Evolutionary conservation across 2,113 vertebrate genomes (phyloP), one percentile per base, ranked within the genome.

Genomic region (Plestiodon gilberti): DNA sequence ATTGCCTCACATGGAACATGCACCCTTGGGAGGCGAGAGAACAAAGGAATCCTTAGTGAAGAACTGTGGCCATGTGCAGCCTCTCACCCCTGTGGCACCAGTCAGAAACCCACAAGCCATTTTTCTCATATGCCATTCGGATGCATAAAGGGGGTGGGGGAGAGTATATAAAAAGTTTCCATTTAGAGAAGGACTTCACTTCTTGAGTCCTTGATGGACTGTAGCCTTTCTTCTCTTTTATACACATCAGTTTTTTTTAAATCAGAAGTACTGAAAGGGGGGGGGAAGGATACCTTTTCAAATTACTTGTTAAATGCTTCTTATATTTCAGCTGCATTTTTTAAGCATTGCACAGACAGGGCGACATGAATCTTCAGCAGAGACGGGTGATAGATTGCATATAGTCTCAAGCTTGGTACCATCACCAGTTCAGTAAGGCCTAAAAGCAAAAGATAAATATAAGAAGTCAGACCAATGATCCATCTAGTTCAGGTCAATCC

Each of bases 1-100:
- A 96, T 91, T 95, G 94, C 94, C 93, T 96, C 73, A 78, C 93
- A 93, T 81, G 88, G 92, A 95, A 96, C 91, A 93, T 93, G 93
- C 92, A 92, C 95, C 95, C 94, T 0, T 0, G 86, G 94, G 96
- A 95, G 93, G 85, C 85, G 65, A 90, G 86, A 92, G 94, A 96
- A 97, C 96, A 97, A 97, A 97, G 96, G 90, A 88, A 82, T 93
- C 94, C 93, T 96, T 94, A 95, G 95, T 96, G 93, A 94, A 92
- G 90, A 89, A 81, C 78, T 83, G 85, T 78, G 82, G 89, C 90
- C 93, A 90, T 87, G 92, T 87, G 88, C 69, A 59, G 89, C 89
- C 92, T 91, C 95, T 96, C 93, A 94, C 94, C 94, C 89, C 89
- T n/a, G 91, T 94, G 96, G 95, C 96, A 95, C 96, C 96, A 95